These are phyloP conservation scores for Saccopteryx bilineata DNA, from an alignment of 2,113 vertebrate species.

Conservation along the genomic window DNA sequence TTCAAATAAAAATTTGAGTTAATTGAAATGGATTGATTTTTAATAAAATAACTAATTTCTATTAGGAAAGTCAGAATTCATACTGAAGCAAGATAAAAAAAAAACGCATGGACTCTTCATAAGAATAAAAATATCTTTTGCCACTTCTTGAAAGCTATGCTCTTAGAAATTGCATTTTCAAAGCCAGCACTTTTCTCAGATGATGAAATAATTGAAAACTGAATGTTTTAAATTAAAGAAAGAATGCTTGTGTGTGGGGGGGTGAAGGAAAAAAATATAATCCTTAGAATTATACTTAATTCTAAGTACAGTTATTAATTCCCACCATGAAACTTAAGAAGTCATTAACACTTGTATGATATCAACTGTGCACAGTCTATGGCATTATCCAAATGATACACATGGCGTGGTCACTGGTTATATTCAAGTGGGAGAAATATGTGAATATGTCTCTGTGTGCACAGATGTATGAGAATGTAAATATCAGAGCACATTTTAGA, in stretches of 20 bases:
- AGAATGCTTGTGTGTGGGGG: neutral
- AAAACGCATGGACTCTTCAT: neutral
- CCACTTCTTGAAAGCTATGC: neutral
- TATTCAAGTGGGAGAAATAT: neutral
- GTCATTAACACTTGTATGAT: neutral
- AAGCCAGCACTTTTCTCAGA: slow-evolving; percentile 8
- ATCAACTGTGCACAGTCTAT: neutral
- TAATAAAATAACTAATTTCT: neutral
- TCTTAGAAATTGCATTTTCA: slow-evolving; percentile 59
- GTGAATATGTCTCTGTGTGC: neutral
- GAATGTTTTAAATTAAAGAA: slow-evolving; percentile 55
- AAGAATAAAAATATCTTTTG: slow-evolving; percentile 1
- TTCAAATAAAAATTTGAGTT: neutral
- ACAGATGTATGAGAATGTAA: neutral
- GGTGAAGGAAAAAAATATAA: neutral
- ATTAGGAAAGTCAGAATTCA: slow-evolving; percentile 35
- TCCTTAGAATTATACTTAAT: neutral
- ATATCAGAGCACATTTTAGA: neutral
- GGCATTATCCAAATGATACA: neutral
- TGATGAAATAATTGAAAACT: slow-evolving; percentile 56
- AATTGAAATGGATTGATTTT: neutral
- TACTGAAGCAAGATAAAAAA: slow-evolving; percentile 6
- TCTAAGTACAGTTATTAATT: neutral
- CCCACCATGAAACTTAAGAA: slow-evolving; percentile 21
- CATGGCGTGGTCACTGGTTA: neutral